Evolutionary conservation across 2,888 invertebrate genomes (phyloP), one percentile per base, ranked within the genome.

Genomic region (Cataglyphis albicans): DNA sequence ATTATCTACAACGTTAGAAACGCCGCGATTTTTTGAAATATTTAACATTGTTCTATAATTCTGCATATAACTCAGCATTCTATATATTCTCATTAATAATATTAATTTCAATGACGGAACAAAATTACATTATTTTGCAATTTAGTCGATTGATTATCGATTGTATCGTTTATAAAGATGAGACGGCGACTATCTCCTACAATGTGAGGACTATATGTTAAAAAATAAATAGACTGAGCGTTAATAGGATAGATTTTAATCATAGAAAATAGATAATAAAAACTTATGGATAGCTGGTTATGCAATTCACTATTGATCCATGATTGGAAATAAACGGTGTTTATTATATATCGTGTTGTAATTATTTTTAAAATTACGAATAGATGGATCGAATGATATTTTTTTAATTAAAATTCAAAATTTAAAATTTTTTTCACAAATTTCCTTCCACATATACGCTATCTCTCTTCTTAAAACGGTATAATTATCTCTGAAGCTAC

Each of bases 251-350:
- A 70, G 87, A 87, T 87, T 73, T 82, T 80, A 81, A 25, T 55
- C 32, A 10, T 1, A 72, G 87, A 87, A 82, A 87, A 68, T 68
- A 41, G 87, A 87, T 85, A 87, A 68, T 68, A 41, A 48, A 85
- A 80, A 84, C 85, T 84, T 87, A 87, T 83, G 78, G 65, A 82
- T 81, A 38, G 10, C 55, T 25, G 57, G 52, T n/a, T 0, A 15
- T 44, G 41, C 41, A 44, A 15, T 12, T 41, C 10, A 41, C 12
- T 41, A 41, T 41, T 44, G 4, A 44, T 44, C 41, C 3, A 4
- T 12, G 3, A 41, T 12, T 41, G 4, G 41, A 44, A 44, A 44
- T 15, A 4, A 3, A 44, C 12, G 1, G 4, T 4, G 12, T 44
- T 44, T 44, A 44, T 44, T 44, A 44, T 44, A 44, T 15, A 44